Evolutionary conservation across 2,888 invertebrate species (phyloP), one percentile per base, ranked within the genome.

Genomic region (Sphaeridia pumilis): DNA sequence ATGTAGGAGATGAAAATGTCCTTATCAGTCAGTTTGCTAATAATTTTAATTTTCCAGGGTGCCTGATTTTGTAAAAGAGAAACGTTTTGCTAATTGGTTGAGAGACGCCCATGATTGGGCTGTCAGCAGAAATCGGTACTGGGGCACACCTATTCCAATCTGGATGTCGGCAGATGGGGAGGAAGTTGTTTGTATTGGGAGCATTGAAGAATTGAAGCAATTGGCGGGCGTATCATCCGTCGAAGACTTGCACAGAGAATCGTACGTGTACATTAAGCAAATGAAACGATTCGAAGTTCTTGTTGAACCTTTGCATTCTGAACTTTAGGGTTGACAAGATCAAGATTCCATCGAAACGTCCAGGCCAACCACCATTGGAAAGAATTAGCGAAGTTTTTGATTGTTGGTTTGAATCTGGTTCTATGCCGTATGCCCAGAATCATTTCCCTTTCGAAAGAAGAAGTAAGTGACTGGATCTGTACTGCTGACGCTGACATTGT

Each of bases 331-430:
- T 98, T 63, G 98, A 99, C 71, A 77, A 84, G 66, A 74, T 98
- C 56, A 86, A 85, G 67, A 97, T 98, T 66, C 94, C 95, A 1
- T 97, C 97, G 1, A 75, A 75, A 49, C 76, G 82, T 31, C 79
- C 82, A 0, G 94, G 92, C 4, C 78, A 82, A 54, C 88, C 92
- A 3, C 85, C 87, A 12, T 72, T 99, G 27, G 80, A 77, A 58
- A 78, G 98, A 50, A 82, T 98, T 4, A 69, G 83, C 0, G 94
- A 97, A 72, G 97, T 99, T 0, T 99, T 99, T 72, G 98, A 99
- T 72, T 99, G 98, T 70, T 99, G 98, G 98, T 99, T 99, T 73
- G 98, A 99, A 71, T 94, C 94, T 1, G 97, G 98, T 3, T 90
- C 93, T 21, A 98, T 98, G 98, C 98, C 98, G 0, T 98, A 94